Evolutionary conservation across 2,797 vertebrate species (phyloP), one percentile per base, ranked within the genome.

Genomic region (Lindbergichthys nudifrons): DNA sequence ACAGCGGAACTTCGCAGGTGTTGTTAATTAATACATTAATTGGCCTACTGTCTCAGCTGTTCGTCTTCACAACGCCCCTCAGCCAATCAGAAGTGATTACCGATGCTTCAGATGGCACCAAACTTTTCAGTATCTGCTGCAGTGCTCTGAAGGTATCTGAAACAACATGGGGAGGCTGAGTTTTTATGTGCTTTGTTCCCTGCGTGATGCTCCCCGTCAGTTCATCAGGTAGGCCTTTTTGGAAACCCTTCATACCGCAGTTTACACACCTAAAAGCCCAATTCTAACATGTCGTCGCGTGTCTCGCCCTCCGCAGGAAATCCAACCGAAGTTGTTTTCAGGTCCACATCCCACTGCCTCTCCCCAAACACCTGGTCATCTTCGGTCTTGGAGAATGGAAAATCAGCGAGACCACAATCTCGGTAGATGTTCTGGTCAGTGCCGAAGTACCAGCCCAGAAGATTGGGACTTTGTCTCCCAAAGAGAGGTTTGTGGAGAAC

Each of bases 301-400:
- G 1, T 65, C 10, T 73, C 43, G 19, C 41, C 15, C 15, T 51
- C 61, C 21, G 19, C 86, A 97, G 97, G 70, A 96, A 95, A 63
- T 89, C 94, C 39, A 92, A 90, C 84, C 92, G 91, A 43, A 92
- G 82, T 80, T 83, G 84, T 67, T 97, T 95, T 80, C 96, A 96
- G 68, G 93, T 94, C 0, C 95, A 95, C 80, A 50, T 98, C 66
- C 96, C 96, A 0, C 89, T 96, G 76, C 97, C 96, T 0, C 82
- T 97, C 11, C 97, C 97, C 1, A 89, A 88, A 43, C 94, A 95
- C 69, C 89, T 97, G 74, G 87, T 97, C 65, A 87, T 97, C 74
- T 97, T 97, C 0, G 92, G 95, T 3, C 80, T 97, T 1, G 96
- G 97, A 36, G 95, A 96, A 39, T 97, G 96, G 96, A 90, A 74